These are phyloP conservation scores for Chondrosia reniformis DNA, from an alignment of 37 sponge, comb jelly and placozoan genomes.

Conservation along the genomic window DNA sequence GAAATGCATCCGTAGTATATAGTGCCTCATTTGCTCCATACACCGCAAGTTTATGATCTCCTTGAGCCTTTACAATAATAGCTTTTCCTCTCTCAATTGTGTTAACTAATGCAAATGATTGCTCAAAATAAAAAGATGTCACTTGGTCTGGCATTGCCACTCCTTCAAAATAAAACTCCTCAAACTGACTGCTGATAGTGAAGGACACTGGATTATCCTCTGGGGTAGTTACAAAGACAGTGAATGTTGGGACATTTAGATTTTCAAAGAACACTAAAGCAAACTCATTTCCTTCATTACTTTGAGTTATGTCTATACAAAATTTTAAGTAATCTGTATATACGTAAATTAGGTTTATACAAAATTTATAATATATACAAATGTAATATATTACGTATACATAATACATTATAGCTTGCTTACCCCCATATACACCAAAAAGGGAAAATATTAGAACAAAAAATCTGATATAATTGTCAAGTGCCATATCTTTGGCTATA, in stretches of 20 bases:
- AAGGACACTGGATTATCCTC: background rate
- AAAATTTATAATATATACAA: no score
- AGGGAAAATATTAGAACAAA: no score
- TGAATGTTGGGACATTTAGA: background rate
- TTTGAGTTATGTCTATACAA: no score
- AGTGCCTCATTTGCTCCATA: constrained; percentile 33
- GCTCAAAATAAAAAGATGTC: background rate
- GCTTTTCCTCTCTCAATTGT: constrained; percentile 4
- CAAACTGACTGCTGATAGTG: no score
- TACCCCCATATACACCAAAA: no score
- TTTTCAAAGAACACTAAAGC: background rate
- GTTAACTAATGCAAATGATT: background rate
- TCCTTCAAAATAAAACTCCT: no score
- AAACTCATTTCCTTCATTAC: background rate
- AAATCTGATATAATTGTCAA: no score
- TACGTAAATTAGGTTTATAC: no score
- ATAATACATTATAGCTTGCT: no score
- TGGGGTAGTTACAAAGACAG: background rate
- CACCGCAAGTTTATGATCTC: background rate
- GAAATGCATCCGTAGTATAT: constrained; percentile 45
- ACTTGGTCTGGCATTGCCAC: constrained; percentile 1
- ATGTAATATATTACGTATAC: no score
- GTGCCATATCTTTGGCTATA: no score
- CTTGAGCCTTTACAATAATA: background rate
- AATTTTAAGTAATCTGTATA: no score